Percentiles rank a stretch among this genome's conserved stretches.
These are phyloP conservation scores for Eilema depressum DNA, from an alignment of 2,888 invertebrate species.

Conservation along the genomic window DNA sequence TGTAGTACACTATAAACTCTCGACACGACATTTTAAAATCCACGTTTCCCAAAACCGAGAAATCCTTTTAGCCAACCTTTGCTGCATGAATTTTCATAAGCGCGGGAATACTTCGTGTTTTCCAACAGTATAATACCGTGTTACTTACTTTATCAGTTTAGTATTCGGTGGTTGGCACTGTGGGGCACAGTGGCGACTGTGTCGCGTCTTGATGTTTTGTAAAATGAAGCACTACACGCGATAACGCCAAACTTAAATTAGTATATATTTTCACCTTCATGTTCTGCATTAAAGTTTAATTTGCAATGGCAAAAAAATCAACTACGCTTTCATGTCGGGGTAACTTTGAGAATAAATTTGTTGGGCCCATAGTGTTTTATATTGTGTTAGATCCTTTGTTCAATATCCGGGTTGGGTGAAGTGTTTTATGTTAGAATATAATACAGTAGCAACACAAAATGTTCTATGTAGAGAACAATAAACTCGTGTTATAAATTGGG, in stretches of 20 bases:
- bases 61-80: slow-evolving; percentile 54
- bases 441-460: neutral
- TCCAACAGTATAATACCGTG: slow-evolving; percentile 42
- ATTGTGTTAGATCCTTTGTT: slow-evolving; percentile 22
- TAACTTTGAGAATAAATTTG: slow-evolving; percentile 43
- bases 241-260: slow-evolving; percentile 36
- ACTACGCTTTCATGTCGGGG: slow-evolving; percentile 27
- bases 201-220: slow-evolving; percentile 19
- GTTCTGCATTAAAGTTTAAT: slow-evolving; percentile 41
- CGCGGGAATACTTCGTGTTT: slow-evolving; percentile 38
- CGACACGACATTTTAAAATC: slow-evolving; percentile 54
- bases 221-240: slow-evolving; percentile 49
- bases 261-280: slow-evolving; percentile 28
- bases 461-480: neutral
- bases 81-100: slow-evolving; percentile 55
- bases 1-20: slow-evolving; percentile 38
- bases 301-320: slow-evolving; percentile 31
- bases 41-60: slow-evolving; percentile 53
- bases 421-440: neutral
- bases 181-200: slow-evolving; percentile 29
- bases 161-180: slow-evolving; percentile 29
- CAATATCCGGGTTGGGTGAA: neutral
- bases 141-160: slow-evolving; percentile 29
- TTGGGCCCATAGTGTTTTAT: slow-evolving; percentile 34
- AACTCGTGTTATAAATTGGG: no score